Conservation (phyloP, 2,888 invertebrate species). For the Thereva unica region DNA sequence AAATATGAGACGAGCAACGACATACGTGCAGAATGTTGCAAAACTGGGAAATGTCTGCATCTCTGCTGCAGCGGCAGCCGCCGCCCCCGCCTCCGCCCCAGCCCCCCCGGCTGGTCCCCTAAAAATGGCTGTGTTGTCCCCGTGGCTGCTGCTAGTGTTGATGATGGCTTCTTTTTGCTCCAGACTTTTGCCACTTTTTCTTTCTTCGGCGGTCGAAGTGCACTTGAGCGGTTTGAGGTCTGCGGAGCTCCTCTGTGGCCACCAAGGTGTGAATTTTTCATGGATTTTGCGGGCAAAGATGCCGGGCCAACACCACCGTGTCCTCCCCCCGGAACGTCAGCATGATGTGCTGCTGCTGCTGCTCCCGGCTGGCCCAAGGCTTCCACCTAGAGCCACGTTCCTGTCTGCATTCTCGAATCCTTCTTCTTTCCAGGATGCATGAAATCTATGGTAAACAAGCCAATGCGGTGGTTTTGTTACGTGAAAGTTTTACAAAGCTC, state of each 20-base stretch:
- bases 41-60: conserved; percentile 34
- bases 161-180: conserved; percentile 30
- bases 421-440: conserved; percentile 22
- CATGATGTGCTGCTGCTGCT: neutral
- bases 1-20: conserved; percentile 21
- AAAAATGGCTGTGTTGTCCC: no score
- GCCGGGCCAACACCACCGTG: conserved; percentile 1
- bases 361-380: neutral
- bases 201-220: conserved; percentile 27
- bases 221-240: conserved; percentile 4
- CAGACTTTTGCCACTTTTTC: conserved; percentile 29
- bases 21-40: conserved; percentile 33
- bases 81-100: neutral
- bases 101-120: neutral
- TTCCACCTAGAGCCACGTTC: conserved; percentile 2
- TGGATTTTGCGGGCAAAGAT: conserved; percentile 24
- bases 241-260: conserved; percentile 19
- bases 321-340: conserved; percentile 1
- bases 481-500: conserved; percentile 32
- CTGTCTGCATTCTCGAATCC: no score
- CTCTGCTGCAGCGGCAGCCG: neutral
- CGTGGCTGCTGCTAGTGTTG: conserved; percentile 1
- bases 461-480: conserved; percentile 32
- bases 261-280: conserved; percentile 36
- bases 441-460: conserved; percentile 35